phyloP scores from a whole-genome alignment of 2,888 invertebrate genomes.

The Cyclophora albipunctata region DNA sequence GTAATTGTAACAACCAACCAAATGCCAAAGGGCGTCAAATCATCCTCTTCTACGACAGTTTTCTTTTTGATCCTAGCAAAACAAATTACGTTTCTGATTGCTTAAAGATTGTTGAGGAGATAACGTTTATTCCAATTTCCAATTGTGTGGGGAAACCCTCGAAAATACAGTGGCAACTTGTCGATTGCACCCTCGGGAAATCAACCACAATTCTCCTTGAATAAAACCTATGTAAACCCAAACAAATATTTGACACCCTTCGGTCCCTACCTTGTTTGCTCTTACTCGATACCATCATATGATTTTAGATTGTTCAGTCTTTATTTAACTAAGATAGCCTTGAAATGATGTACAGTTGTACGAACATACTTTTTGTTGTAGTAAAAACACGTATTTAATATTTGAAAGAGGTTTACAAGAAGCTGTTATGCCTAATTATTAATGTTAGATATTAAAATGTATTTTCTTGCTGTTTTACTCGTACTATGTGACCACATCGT shows the following conservation, averaged over 20 bases:
- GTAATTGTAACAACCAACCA: too few relatives aligned
- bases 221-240: conserved; percentile 8
- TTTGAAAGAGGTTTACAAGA: too few relatives aligned
- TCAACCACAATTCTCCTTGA: conserved; percentile 24
- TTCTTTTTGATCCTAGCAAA: background rate
- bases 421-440: too few relatives aligned
- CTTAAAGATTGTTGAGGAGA: conserved; percentile 55
- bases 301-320: too few relatives aligned
- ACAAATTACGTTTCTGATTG: conserved; percentile 27
- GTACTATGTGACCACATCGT: too few relatives aligned
- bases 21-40: too few relatives aligned
- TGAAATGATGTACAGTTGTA: background rate
- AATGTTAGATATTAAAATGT: too few relatives aligned
- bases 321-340: too few relatives aligned
- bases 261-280: too few relatives aligned
- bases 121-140: conserved; percentile 22
- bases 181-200: conserved; percentile 48
- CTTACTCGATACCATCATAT: too few relatives aligned
- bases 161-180: conserved; percentile 35
- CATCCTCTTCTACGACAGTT: background rate
- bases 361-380: conserved; percentile 1
- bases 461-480: too few relatives aligned
- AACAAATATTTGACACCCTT: conserved; percentile 3
- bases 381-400: too few relatives aligned
- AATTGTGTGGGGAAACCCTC: conserved; percentile 11